Conservation (phyloP, 1,140 invertebrate genomes). For the Galendromus occidentalis region DNA sequence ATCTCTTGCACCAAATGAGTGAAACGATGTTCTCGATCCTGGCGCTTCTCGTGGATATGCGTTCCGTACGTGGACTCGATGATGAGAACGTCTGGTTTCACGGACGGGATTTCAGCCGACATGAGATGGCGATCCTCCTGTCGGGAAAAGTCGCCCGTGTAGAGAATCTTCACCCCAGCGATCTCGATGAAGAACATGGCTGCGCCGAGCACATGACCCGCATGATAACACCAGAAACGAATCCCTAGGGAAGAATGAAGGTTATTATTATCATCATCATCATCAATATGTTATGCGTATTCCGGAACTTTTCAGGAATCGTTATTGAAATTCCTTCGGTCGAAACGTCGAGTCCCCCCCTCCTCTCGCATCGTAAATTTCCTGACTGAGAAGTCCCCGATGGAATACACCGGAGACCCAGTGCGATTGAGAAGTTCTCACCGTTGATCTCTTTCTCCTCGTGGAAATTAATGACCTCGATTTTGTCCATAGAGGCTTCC, state of each 20-base stretch:
- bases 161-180: conserved; percentile 83
- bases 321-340: too few relatives aligned
- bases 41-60: conserved; percentile 93
- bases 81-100: conserved; percentile 88
- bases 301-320: too few relatives aligned
- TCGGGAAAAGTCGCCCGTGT: conserved; percentile 94
- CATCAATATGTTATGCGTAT: background rate
- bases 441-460: conserved; percentile 95
- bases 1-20: conserved; percentile 89
- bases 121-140: conserved; percentile 98
- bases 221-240: conserved; percentile 91
- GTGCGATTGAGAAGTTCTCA: conserved; percentile 35
- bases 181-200: conserved; percentile 99
- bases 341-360: too few relatives aligned
- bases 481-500: conserved; percentile 93
- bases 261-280: conserved; percentile 17
- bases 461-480: conserved; percentile 95
- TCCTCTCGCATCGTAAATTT: too few relatives aligned
- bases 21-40: conserved; percentile 84
- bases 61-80: conserved; percentile 98
- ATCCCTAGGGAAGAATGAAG: conserved; percentile 13
- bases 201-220: conserved; percentile 92
- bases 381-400: too few relatives aligned
- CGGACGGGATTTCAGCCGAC: conserved; percentile 91
- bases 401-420: background rate